Percentiles rank a stretch among this genome's conserved stretches.
Evolutionary conservation across 2,888 invertebrate genomes (phyloP).

Genomic region (Eristalis arbustorum): DNA sequence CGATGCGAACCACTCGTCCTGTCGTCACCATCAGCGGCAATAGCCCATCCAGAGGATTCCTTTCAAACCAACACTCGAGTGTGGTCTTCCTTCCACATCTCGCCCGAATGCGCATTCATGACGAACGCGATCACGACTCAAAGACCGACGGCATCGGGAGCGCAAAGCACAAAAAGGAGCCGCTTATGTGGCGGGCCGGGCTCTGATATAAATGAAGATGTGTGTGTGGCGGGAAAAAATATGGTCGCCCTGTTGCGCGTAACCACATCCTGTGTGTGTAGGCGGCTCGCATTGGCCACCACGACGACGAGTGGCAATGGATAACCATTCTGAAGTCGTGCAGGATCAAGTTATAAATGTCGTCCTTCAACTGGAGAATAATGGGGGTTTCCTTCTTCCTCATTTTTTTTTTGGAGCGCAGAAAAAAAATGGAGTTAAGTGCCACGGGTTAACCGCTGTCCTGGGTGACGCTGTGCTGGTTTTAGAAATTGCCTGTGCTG

Average conservation of each 20-base stretch:
- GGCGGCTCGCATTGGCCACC: slow-evolving; percentile 30
- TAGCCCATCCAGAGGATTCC: slow-evolving; percentile 16
- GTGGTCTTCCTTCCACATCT: slow-evolving; percentile 26
- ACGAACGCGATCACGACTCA: slow-evolving; percentile 49
- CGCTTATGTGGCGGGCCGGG: slow-evolving; percentile 32
- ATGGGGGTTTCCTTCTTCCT: neutral
- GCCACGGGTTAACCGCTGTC: slow-evolving; percentile 59
- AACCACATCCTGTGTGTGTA: slow-evolving; percentile 8
- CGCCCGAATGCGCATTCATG: slow-evolving; percentile 52
- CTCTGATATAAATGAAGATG: slow-evolving; percentile 61
- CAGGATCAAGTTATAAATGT: slow-evolving; percentile 60
- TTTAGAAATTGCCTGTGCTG: slow-evolving; percentile 23
- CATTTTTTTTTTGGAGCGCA: neutral
- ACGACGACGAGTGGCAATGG: slow-evolving; percentile 6
- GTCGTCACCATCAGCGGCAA: neutral
- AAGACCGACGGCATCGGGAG: slow-evolving; percentile 26
- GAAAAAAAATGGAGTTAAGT: slow-evolving; percentile 31
- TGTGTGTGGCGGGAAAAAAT: slow-evolving; percentile 25
- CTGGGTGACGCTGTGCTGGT: slow-evolving; percentile 49
- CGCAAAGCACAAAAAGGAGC: slow-evolving; percentile 7
- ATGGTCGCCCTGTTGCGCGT: slow-evolving; percentile 56
- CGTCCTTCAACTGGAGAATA: slow-evolving; percentile 26
- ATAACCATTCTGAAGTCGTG: slow-evolving; percentile 32
- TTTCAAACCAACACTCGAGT: slow-evolving; percentile 46
- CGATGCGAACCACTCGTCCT: neutral